Evolutionary conservation across 2,797 vertebrate genomes (phyloP).

Genomic region (Cuniculus paca): DNA sequence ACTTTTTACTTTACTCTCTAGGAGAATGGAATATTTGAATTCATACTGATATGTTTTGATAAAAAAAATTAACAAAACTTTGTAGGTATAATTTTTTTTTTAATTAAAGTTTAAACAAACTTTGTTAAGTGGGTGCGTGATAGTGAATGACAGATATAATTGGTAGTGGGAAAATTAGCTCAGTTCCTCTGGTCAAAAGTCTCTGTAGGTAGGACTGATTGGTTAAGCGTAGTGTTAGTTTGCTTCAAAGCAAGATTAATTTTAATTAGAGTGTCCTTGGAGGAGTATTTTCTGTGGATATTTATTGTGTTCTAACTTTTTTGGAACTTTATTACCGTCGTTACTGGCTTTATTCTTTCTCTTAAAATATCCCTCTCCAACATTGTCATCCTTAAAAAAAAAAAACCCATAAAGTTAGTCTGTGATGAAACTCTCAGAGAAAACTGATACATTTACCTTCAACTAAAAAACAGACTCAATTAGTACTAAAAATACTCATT

Average conservation of each 20-base stretch:
- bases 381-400: conserved; percentile 41
- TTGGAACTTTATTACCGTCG: conserved; percentile 50
- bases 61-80: conserved; percentile 58
- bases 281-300: conserved; percentile 65
- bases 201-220: not conserved
- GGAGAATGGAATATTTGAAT: conserved; percentile 54
- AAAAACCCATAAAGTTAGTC: conserved; percentile 51
- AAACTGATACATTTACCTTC: conserved; percentile 57
- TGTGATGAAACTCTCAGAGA: conserved; percentile 58
- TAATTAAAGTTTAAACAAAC: not conserved
- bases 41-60: conserved; percentile 17
- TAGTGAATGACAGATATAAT: conserved; percentile 6
- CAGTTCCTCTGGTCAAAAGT: not conserved
- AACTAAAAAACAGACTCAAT: conserved; percentile 52
- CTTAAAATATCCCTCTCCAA: conserved; percentile 21
- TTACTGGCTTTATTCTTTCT: conserved; percentile 46
- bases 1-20: not conserved
- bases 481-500: conserved; percentile 63
- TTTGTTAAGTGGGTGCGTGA: conserved; percentile 48
- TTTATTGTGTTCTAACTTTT: conserved; percentile 65
- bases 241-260: conserved; percentile 61
- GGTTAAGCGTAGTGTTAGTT: conserved; percentile 52
- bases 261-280: conserved; percentile 56
- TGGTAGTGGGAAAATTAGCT: conserved; percentile 40
- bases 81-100: conserved; percentile 41